Percentiles rank a stretch among this genome's conserved stretches.
These are phyloP conservation scores for Mesoligia furuncula DNA, from an alignment of 2,888 invertebrate species.

Conservation along the genomic window DNA sequence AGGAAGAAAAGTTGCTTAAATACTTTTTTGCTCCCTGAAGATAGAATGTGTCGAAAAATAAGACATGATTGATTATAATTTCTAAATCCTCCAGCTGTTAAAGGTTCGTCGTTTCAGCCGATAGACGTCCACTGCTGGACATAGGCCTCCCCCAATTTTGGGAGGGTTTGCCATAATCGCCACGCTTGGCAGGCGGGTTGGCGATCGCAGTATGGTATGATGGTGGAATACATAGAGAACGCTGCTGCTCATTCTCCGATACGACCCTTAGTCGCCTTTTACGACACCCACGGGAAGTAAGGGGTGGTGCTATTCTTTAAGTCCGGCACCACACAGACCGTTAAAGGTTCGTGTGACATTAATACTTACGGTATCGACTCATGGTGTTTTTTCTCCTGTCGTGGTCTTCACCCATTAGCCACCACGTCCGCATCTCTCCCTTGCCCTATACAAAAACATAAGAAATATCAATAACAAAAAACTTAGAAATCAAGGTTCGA, in stretches of 20 bases:
- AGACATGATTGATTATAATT: background rate
- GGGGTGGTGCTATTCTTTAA: too few relatives aligned
- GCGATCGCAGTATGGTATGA: too few relatives aligned
- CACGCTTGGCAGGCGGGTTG: too few relatives aligned
- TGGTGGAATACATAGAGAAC: too few relatives aligned
- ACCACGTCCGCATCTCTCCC: constrained; percentile 94
- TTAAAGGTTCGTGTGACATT: background rate
- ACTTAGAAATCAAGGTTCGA: background rate
- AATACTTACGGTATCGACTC: constrained; percentile 81
- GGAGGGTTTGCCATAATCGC: too few relatives aligned
- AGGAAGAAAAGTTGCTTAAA: background rate
- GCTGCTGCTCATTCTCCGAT: too few relatives aligned
- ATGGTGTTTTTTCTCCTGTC: constrained; percentile 81
- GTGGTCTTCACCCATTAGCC: constrained; percentile 92
- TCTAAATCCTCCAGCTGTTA: background rate
- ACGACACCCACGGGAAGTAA: too few relatives aligned
- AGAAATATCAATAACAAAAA: background rate
- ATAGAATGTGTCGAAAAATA: background rate
- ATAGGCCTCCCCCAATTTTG: too few relatives aligned
- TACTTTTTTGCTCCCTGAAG: background rate
- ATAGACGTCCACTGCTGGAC: too few relatives aligned
- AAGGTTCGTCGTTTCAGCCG: too few relatives aligned
- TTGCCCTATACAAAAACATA: constrained; percentile 90
- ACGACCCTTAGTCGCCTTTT: too few relatives aligned
- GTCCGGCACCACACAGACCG: too few relatives aligned